These are phyloP conservation scores for Drosophila quinaria DNA, from an alignment of 2,888 invertebrate genomes.

Conservation along the genomic window DNA sequence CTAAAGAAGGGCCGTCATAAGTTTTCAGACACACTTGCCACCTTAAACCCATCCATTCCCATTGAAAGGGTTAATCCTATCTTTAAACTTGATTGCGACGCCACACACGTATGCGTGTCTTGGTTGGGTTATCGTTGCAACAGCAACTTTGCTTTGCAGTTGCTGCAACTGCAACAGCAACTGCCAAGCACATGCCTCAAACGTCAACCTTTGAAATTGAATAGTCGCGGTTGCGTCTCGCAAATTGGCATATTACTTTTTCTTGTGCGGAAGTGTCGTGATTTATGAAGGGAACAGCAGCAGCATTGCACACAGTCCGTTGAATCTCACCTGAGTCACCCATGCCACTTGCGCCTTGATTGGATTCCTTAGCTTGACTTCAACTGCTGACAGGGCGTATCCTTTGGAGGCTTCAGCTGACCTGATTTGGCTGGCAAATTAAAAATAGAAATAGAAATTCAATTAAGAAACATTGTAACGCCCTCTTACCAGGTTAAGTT, in stretches of 20 bases:
- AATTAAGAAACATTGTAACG: slow-evolving; percentile 53
- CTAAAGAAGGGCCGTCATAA: slow-evolving; percentile 46
- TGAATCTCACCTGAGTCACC: slow-evolving; percentile 82
- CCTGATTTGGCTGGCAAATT: slow-evolving; percentile 50
- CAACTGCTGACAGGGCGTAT: slow-evolving; percentile 38
- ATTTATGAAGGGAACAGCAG: slow-evolving; percentile 41
- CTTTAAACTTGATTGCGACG: slow-evolving; percentile 50
- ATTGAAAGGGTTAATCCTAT: slow-evolving; percentile 57
- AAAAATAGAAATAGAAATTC: slow-evolving; percentile 75
- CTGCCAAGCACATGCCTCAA: slow-evolving; percentile 57
- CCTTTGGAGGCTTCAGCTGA: slow-evolving; percentile 41
- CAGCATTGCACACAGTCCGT: slow-evolving; percentile 8
- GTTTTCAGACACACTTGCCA: slow-evolving; percentile 27
- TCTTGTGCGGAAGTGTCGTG: slow-evolving; percentile 31
- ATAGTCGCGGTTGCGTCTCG: slow-evolving; percentile 75
- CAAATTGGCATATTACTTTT: slow-evolving; percentile 14
- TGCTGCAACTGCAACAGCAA: slow-evolving; percentile 45
- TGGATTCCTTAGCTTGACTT: slow-evolving; percentile 37
- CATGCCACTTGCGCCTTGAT: slow-evolving; percentile 63
- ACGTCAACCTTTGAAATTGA: slow-evolving; percentile 74
- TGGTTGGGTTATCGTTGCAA: slow-evolving; percentile 53
- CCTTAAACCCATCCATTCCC: slow-evolving; percentile 8
- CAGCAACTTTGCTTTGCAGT: slow-evolving; percentile 57
- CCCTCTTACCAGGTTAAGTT: slow-evolving; percentile 14
- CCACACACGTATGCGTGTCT: slow-evolving; percentile 50